A percentile compares a stretch with the other conserved stretches of the same genome.
These are phyloP conservation scores for Eulemur macaco DNA, from an alignment of 2,113 vertebrate genomes.

Conservation along the genomic window DNA sequence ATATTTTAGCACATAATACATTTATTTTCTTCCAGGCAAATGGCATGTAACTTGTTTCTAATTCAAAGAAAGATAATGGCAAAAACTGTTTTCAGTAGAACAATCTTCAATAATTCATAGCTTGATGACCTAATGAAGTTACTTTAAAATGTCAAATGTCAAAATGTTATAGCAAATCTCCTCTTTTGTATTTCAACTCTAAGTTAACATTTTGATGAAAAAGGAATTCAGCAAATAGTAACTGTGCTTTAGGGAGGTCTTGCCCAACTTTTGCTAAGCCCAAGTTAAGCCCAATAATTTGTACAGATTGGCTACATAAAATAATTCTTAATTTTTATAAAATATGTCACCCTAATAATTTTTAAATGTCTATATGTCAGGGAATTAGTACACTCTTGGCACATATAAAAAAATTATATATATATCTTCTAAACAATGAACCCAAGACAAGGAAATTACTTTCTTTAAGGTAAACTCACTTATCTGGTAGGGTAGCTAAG, in stretches of 20 bases:
- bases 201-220: constrained; percentile 51
- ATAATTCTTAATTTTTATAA: constrained; percentile 16
- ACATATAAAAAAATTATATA: no score
- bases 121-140: constrained; percentile 44
- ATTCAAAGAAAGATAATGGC: constrained; percentile 58
- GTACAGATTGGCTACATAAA: background rate
- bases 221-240: constrained; percentile 25
- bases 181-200: constrained; percentile 32
- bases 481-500: background rate
- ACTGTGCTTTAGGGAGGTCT: background rate
- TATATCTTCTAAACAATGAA: background rate
- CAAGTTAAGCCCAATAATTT: background rate
- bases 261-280: background rate
- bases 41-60: constrained; percentile 33
- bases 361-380: background rate
- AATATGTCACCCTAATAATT: background rate
- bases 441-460: background rate
- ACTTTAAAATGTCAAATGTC: constrained; percentile 47
- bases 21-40: constrained; percentile 43
- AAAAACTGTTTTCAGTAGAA: constrained; percentile 46
- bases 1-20: constrained; percentile 49
- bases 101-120: constrained; percentile 43
- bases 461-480: background rate
- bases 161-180: constrained; percentile 33
- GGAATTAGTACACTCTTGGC: constrained; percentile 2